These are phyloP conservation scores for Sycophaga agraensis DNA, from an alignment of 1,140 invertebrate genomes.

Conservation along the genomic window DNA sequence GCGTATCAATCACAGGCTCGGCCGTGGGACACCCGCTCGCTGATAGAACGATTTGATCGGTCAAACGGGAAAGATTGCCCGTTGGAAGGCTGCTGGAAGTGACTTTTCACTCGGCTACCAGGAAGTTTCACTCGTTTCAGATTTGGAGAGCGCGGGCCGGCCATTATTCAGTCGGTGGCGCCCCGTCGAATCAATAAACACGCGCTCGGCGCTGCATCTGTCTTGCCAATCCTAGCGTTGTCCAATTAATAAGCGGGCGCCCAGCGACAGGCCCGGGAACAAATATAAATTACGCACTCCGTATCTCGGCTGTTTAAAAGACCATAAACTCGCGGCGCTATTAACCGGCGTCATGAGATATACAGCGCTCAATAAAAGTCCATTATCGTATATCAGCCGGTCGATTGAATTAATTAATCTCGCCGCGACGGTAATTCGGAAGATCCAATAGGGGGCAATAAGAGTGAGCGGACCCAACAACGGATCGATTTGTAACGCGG, in stretches of 20 bases:
- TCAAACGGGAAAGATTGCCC: too few species aligned
- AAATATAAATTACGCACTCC: conserved; percentile 8
- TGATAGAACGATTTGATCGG: too few species aligned
- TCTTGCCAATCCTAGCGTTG: background rate
- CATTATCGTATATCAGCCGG: conserved; percentile 17
- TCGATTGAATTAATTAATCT: conserved; percentile 23
- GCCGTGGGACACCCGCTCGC: too few species aligned
- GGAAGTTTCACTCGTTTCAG: too few species aligned
- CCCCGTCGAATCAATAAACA: background rate
- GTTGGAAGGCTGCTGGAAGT: too few species aligned
- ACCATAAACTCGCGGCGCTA: background rate
- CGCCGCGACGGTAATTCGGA: conserved; percentile 4
- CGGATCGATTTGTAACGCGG: too few species aligned
- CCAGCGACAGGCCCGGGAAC: too few species aligned
- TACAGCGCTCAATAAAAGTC: conserved; percentile 15
- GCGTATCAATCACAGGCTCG: too few species aligned
- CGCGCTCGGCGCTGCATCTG: background rate
- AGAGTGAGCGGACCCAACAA: background rate
- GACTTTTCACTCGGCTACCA: too few species aligned
- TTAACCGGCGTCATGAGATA: conserved; percentile 6
- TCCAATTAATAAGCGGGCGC: background rate
- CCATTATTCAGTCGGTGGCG: too few species aligned
- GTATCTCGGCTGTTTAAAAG: conserved; percentile 1
- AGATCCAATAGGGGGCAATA: background rate
- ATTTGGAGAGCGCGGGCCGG: too few species aligned